Percentiles rank a stretch among this genome's conserved stretches.
Evolutionary conservation across 2,888 invertebrate species (phyloP).

Genomic region (Clusia tigrina): DNA sequence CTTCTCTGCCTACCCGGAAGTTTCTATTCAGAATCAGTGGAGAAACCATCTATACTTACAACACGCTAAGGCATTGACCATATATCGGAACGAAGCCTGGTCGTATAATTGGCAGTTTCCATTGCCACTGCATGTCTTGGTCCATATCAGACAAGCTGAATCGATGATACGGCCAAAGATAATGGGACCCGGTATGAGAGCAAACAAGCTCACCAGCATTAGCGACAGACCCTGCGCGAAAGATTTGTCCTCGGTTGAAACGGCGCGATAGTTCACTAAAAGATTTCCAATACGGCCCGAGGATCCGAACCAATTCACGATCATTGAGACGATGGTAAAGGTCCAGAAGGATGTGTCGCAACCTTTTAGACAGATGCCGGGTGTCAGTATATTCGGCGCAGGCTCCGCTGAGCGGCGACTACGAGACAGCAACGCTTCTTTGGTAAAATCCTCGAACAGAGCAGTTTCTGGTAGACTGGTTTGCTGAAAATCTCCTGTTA

Average conservation of each 20-base stretch:
- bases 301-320: conserved; percentile 70
- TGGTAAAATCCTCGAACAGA: conserved; percentile 13
- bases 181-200: conserved; percentile 76
- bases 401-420: conserved; percentile 31
- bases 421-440: conserved; percentile 17
- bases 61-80: conserved; percentile 68
- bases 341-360: conserved; percentile 66
- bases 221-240: conserved; percentile 72
- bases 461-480: no score
- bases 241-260: conserved; percentile 70
- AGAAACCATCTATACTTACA: conserved; percentile 60
- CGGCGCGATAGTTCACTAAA: conserved; percentile 72
- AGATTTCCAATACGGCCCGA: conserved; percentile 74
- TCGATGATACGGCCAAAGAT: conserved; percentile 73
- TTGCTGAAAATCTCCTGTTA: background rate
- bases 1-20: no score
- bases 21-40: no score
- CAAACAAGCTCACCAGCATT: conserved; percentile 70
- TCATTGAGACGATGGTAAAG: conserved; percentile 66
- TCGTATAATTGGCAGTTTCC: conserved; percentile 77
- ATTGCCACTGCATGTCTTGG: conserved; percentile 69
- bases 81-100: conserved; percentile 68
- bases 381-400: conserved; percentile 46
- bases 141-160: conserved; percentile 74
- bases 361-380: conserved; percentile 65